phyloP scores from a whole-genome alignment of 2,113 vertebrate genomes.

The Bubalus kerabau region DNA sequence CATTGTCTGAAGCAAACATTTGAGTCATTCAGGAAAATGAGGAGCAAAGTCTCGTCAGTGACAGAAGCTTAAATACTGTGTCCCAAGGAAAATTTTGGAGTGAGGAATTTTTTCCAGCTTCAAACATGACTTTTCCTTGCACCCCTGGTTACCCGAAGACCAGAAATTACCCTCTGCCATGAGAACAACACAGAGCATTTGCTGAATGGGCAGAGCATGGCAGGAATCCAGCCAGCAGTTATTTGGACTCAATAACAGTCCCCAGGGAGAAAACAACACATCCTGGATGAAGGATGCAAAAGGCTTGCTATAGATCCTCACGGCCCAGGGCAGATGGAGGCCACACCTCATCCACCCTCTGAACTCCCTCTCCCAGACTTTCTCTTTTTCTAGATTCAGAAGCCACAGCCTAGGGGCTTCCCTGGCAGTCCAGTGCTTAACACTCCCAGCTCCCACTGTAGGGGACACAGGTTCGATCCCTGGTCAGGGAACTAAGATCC shows the following conservation, averaged over 20 bases:
- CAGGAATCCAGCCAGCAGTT: background rate
- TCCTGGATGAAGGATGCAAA: background rate
- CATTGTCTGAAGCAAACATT: conserved; percentile 77
- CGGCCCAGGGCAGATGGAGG: background rate
- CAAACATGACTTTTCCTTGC: background rate
- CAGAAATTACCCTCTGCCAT: background rate
- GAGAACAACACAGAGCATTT: background rate
- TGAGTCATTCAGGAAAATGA: conserved; percentile 76
- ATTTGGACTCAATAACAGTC: background rate
- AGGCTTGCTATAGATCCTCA: background rate
- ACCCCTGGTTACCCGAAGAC: background rate
- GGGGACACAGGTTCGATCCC: background rate
- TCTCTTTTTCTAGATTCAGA: background rate
- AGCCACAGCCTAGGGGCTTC: background rate
- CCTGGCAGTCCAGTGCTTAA: background rate
- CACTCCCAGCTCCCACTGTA: background rate
- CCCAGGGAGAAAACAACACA: background rate
- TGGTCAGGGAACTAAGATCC: background rate
- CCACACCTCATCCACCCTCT: background rate
- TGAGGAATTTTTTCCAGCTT: background rate
- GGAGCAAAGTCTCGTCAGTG: conserved; percentile 44
- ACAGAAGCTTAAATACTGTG: conserved; percentile 45
- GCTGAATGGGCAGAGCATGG: background rate
- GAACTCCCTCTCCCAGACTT: background rate
- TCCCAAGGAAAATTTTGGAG: conserved; percentile 33